Base-by-base conservation (phyloP, 2,888 invertebrate genomes). In the Ganaspis brasiliensis region DNA sequence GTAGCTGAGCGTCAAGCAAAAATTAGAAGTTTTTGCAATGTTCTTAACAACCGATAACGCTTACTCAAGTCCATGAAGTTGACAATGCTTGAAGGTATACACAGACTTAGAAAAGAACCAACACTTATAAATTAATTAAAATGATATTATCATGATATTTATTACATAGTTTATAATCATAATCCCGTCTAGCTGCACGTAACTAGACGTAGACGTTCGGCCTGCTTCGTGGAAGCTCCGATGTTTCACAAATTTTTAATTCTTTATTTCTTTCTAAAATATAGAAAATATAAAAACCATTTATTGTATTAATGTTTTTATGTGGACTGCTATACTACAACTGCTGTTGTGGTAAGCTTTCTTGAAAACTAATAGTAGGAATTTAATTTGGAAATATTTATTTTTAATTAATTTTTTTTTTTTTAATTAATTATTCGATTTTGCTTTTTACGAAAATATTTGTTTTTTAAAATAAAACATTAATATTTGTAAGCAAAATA, bases 21-120 rank as follows among this genome's bases (percentile, higher is more conserved):
- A 85, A 85, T 90, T 85, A 87, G 91, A 75, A 81, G 83, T 49
- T 89, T 91, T 75, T 89, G 88, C 71, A 91, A 91, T 79, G 87
- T 91, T 45, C 87, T 91, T 24, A 91, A 91, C 85, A 89, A 88
- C 83, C 91, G 91, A 91, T 91, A 91, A 91, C 91, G 87, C 87
- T 88, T 88, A 84, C 85, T 85, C 75, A 24, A 45, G 37, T 67
- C 40, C 67, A 24, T 14, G 49, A 77, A 75, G 59, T 75, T 72
- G 72, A 52, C 74, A 16, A 76, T 72, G 37, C 55, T 19, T 31
- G 31, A 55, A 72, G 52, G 14, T 74, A 82, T 85, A 81, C 83
- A 83, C 83, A 85, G 84, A 85, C 83, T 84, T 84, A 86, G 84
- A 79, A 77, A 84, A 82, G 83, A 87, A 85, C 84, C 85, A 84